phyloP scores from a whole-genome alignment of 2,888 invertebrate species.

The Tetanocera ferruginea region DNA sequence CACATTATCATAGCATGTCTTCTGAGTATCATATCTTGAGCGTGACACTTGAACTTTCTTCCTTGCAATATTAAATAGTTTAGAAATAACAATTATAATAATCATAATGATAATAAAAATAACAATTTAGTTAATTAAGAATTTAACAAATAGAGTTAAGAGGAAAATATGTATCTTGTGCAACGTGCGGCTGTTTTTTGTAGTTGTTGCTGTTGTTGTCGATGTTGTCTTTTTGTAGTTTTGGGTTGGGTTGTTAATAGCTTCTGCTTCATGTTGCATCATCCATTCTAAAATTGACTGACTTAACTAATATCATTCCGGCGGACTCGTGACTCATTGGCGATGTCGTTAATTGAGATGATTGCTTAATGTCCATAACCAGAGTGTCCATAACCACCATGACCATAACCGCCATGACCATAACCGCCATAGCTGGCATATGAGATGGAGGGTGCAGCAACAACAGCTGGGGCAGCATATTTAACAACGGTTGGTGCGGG shows the following conservation, averaged over 20 bases:
- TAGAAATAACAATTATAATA: constrained; percentile 33
- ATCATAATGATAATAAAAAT: constrained; percentile 20
- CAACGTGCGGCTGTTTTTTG: constrained; percentile 50
- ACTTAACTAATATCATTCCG: constrained; percentile 17
- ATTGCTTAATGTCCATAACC: constrained; percentile 53
- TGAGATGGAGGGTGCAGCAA: constrained; percentile 54
- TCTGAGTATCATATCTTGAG: neutral
- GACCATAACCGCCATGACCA: constrained; percentile 50
- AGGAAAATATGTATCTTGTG: constrained; percentile 22
- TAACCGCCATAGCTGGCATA: constrained; percentile 37
- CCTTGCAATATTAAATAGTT: constrained; percentile 44
- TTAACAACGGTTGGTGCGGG: constrained; percentile 42
- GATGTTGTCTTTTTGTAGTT: neutral
- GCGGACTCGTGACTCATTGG: constrained; percentile 45
- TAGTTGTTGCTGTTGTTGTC: constrained; percentile 31
- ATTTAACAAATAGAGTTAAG: constrained; percentile 4
- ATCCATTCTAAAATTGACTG: neutral
- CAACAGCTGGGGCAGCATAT: constrained; percentile 49
- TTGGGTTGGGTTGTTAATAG: constrained; percentile 23
- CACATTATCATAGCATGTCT: neutral
- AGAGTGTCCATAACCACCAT: constrained; percentile 44
- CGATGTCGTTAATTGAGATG: constrained; percentile 33
- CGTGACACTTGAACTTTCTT: constrained; percentile 45
- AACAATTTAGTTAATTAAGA: constrained; percentile 29
- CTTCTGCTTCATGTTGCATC: constrained; percentile 19